phyloP scores from a whole-genome alignment of 2,888 invertebrate species.

The Ommatoiulus sabulosus region DNA sequence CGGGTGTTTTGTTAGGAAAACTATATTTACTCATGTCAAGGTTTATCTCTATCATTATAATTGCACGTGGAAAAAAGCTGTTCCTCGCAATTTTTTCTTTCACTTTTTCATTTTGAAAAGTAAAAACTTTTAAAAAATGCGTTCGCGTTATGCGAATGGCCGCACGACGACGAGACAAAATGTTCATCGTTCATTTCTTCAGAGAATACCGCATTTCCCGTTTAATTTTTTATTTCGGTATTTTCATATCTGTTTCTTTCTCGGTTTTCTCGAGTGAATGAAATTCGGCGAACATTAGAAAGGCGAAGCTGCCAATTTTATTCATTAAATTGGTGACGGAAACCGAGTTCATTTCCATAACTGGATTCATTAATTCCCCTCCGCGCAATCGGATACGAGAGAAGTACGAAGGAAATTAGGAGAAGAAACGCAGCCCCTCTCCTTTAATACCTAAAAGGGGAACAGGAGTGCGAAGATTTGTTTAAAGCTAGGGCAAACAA shows the following conservation, averaged over 20 bases:
- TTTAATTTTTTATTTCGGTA: background rate
- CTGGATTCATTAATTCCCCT: constrained; percentile 39
- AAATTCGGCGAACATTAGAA: background rate
- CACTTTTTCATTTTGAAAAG: background rate
- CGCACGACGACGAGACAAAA: background rate
- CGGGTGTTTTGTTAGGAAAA: too few species aligned
- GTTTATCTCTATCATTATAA: too few species aligned
- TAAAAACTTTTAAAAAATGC: background rate
- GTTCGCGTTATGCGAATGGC: background rate
- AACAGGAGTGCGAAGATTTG: background rate
- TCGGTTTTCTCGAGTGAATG: constrained; percentile 15
- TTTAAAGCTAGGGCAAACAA: background rate
- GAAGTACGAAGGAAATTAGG: constrained; percentile 31
- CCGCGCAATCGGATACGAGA: constrained; percentile 36
- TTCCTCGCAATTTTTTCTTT: background rate
- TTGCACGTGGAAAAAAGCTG: background rate
- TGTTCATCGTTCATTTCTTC: constrained; percentile 11
- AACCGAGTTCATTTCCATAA: constrained; percentile 47
- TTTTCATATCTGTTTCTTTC: constrained; percentile 22
- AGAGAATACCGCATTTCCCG: constrained; percentile 6
- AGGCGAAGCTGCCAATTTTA: constrained; percentile 47
- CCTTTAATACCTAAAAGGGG: background rate
- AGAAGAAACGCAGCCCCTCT: background rate
- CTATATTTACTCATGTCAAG: too few species aligned
- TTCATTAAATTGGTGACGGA: constrained; percentile 48